Base-by-base conservation (phyloP, 1,140 invertebrate genomes). In the Pseudachorutes palmiensis region DNA sequence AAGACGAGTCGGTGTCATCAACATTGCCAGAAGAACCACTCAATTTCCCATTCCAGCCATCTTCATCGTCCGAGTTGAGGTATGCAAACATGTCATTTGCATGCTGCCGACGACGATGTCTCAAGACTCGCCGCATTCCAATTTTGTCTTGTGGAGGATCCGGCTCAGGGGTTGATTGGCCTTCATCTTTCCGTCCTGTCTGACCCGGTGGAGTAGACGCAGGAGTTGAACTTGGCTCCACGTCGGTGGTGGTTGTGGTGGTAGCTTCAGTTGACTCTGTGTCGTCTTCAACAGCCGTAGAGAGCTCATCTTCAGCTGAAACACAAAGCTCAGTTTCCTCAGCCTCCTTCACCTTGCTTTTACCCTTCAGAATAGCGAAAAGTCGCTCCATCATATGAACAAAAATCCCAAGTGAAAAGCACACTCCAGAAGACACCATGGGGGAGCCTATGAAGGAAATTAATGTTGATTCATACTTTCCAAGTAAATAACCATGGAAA, bases 321-420 rank as follows among this genome's bases (percentile, higher is more conserved):
- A n/a, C n/a, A n/a, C n/a, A n/a, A 26, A 55, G 51, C 24, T 19
- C 12, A 19, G 24, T 26, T 55, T 55, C 51, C 5, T 5, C 24
- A 51, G 12, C 19, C 55, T 26, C 29, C 19, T 14, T 28, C 30
- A 70, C 32, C 14, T 62, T 45, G 28, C 62, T 63, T 9, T 69
- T 48, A 24, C 65, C 45, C 48, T 73, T 68, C 19, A 73, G 45
- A 32, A 73, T 66, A 1, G 41, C 29, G 14, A 51, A 36, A 5
- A 73, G 31, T 29, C 66, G 62, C 19, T 51, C 65, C 1, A 69
- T 62, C 14, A 69, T 33, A 24, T 70, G 61, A 41, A 62, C 67
- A 64, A 73, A 71, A 5, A 73, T 64, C 28, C 70, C 62, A 0
- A 67, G 58, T n/a, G 72, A 61, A 63, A 71, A 70, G 22, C 61